Base-by-base conservation (phyloP, 1,140 invertebrate species). In the Phymorhynchus buccinoides region DNA sequence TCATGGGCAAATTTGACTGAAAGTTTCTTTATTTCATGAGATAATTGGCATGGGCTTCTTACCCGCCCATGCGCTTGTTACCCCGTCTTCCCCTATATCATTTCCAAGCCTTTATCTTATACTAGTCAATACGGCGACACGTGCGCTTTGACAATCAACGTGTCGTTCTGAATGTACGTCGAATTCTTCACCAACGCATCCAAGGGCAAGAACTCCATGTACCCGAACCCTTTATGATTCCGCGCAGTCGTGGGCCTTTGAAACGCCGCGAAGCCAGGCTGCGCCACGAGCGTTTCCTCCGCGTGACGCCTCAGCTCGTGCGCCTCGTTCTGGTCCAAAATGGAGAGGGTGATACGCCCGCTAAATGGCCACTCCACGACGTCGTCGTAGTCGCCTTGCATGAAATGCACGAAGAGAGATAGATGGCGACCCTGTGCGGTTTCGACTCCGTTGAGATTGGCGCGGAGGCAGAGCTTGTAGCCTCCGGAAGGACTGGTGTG, bases 171-270 rank as follows among this genome's bases (percentile, higher is more conserved):
- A 18, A 93, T 79, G 86, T 90, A 93, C 1, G 83, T 85, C 27
- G 89, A 89, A 41, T 88, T 89, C 35, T 91, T 88, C 27, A 93
- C 83, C 22, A 93, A 82, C 30, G 89, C 83, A 75, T 77, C 73
- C 7, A 93, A 56, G 22, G 92, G 88, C 7, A 92, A 83, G 89
- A 93, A 93, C 82, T 93, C 92, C 88, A 92, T 91, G 80, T 93
- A 93, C 1, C 93, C 93, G 88, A 93, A 93, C 30, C 93, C 93
- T 87, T 93, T 93, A 78, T 92, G 92, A 84, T 93, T 93, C n/a
- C 92, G 85, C 18, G 88, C 80, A 14, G 89, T 88, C 27, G 86
- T 88, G 22, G 93, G 93, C 75, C 87, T 89, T 68, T 92, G 92
- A 87, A 93, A 93, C 9, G 93, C 93, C 48, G 92, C 91, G 68